Conservation (phyloP, 2,797 vertebrate species). For the Acridotheres tristis region DNA sequence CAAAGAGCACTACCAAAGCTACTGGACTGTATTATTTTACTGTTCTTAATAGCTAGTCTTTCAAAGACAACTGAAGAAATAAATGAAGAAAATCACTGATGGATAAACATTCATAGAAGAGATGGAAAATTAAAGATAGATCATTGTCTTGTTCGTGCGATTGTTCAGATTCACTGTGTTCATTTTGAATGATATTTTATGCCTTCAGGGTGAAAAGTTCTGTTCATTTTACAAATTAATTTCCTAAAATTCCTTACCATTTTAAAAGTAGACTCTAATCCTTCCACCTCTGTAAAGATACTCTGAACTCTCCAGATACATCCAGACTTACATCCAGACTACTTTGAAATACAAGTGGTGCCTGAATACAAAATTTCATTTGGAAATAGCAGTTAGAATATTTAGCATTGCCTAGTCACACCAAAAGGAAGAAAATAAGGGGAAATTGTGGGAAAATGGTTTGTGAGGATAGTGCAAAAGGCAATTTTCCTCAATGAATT, state of each 20-base stretch:
- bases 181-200: not conserved
- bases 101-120: not conserved
- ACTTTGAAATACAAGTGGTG: not conserved
- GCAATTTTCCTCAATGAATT: too few species aligned
- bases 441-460: not conserved
- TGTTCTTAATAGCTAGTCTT: not conserved
- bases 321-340: not conserved
- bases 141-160: rapidly evolving
- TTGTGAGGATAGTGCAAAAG: too few species aligned
- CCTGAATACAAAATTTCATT: not conserved
- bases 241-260: not conserved
- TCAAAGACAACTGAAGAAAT: not conserved
- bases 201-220: not conserved
- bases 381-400: not conserved
- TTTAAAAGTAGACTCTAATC: not conserved
- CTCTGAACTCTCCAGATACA: not conserved
- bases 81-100: not conserved
- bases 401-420: not conserved
- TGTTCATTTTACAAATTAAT: not conserved
- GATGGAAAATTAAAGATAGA: not conserved
- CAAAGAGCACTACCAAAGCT: not conserved
- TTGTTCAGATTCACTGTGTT: not conserved
- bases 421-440: not conserved
- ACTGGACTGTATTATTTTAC: not conserved
- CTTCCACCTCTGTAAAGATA: not conserved